Evolutionary conservation across 1,140 invertebrate genomes (phyloP), one percentile per base, ranked within the genome.

Genomic region (Drosophila lowei): DNA sequence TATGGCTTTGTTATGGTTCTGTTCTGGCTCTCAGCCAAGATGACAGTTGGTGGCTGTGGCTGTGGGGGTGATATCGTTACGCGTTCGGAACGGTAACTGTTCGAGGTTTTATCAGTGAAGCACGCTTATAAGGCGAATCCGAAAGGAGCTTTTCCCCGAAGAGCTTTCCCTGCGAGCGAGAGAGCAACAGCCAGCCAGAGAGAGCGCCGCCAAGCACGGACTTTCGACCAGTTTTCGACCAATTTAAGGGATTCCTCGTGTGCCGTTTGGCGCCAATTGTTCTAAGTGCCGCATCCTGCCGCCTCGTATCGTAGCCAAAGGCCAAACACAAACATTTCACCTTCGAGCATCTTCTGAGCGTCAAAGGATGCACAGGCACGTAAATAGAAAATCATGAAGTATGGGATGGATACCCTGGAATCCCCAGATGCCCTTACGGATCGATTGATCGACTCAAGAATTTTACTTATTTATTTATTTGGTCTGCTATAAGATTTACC

Each of bases 71-170:
- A 64, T 75, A 44, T 67, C 75, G 72, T 74, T 65, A 86, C 77
- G 77, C 80, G 81, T 77, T 59, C 81, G 81, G 50, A 77, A 86
- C 81, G 81, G 77, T 72, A 86, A 85, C 81, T 85, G 81, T 62
- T 65, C 43, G 76, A 60, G 30, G 59, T 78, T 79, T 79, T 71
- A 81, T 86, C 83, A 86, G 47, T 68, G 68, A 64, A 34, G 13
- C 64, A 7, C 49, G 73, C 66, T 81, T 88, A 71, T 86, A 86
- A 88, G 81, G 83, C 44, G 53, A 25, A 42, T 0, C 34, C 23
- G 30, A n/a, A 9, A 8, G 16, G 25, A 71, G 67, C 67, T 71
- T 71, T 71, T 42, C 66, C 30, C 47, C 16, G 18, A 28, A 66
- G 71, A 79, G 77, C 75, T 86, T 81, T 75, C 25, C 58, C 0